Percentiles rank a stretch among this genome's conserved stretches.
These are phyloP conservation scores for Centroberyx gerrardi DNA, from an alignment of 2,797 vertebrate genomes.

Conservation along the genomic window DNA sequence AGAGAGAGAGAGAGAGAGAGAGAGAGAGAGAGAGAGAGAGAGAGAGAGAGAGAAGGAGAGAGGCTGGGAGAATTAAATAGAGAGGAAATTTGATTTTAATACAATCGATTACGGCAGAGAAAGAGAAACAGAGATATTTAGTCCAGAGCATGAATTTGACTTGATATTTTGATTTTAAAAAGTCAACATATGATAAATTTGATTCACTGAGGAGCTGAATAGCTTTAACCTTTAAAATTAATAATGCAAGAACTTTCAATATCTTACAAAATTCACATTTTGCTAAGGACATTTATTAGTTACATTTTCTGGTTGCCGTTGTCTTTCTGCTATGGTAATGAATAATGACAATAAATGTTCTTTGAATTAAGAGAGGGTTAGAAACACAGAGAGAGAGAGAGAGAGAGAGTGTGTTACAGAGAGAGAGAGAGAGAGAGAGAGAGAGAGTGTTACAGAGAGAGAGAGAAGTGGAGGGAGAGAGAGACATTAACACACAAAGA, in stretches of 20 bases:
- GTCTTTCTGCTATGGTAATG: constrained; percentile 14
- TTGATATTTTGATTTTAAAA: constrained; percentile 21
- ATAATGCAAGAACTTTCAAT: neutral
- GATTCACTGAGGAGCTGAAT: neutral
- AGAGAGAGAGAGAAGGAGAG: neutral
- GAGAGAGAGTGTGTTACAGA: neutral
- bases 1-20: neutral
- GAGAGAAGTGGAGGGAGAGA: constrained; percentile 3
- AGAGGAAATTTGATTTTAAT: neutral
- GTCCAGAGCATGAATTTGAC: neutral
- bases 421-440: neutral
- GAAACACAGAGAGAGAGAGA: neutral
- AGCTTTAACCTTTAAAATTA: neutral
- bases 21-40: too few relatives aligned
- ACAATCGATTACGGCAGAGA: neutral
- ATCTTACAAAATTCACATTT: neutral
- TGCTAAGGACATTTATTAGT: constrained; percentile 16
- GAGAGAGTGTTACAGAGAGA: constrained; percentile 30
- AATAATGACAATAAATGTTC: constrained; percentile 17
- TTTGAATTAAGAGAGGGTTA: constrained; percentile 4
- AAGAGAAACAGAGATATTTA: neutral
- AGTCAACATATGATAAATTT: neutral
- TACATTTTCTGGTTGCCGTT: constrained; percentile 11
- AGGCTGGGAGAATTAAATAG: neutral
- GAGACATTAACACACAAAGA: neutral